Evolutionary conservation across 2,888 invertebrate species (phyloP).

Genomic region (Drosophila neotestacea): DNA sequence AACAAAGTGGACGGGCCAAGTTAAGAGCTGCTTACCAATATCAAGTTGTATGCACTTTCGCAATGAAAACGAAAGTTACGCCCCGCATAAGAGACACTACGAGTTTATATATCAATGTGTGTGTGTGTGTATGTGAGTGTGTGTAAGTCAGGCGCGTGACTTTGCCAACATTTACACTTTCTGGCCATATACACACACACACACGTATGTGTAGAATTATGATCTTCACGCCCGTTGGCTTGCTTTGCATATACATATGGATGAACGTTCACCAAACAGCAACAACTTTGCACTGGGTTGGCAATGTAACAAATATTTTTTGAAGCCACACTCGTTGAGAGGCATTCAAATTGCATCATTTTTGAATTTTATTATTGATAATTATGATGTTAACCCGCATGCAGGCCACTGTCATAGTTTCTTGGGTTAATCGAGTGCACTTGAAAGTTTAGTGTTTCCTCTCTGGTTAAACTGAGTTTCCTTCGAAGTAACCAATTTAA

Average conservation of each 20-base stretch:
- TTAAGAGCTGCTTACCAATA: slow-evolving; percentile 57
- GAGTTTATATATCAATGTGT: slow-evolving; percentile 8
- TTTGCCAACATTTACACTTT: slow-evolving; percentile 71
- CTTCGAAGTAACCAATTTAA: slow-evolving; percentile 4
- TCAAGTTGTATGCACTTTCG: slow-evolving; percentile 79
- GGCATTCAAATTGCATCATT: slow-evolving; percentile 59
- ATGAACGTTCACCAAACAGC: slow-evolving; percentile 35
- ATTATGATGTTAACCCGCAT: slow-evolving; percentile 42
- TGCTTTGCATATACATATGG: slow-evolving; percentile 39
- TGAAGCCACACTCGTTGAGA: slow-evolving; percentile 59
- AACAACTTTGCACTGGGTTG: slow-evolving; percentile 55
- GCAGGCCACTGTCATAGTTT: slow-evolving; percentile 63
- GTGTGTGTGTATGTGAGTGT: slow-evolving; percentile 18
- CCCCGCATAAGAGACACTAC: slow-evolving; percentile 37
- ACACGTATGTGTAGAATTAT: slow-evolving; percentile 64
- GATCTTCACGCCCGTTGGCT: slow-evolving; percentile 74
- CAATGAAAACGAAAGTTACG: slow-evolving; percentile 81
- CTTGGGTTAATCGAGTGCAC: slow-evolving; percentile 58
- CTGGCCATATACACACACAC: slow-evolving; percentile 52
- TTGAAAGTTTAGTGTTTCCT: slow-evolving; percentile 57
- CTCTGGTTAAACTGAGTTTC: slow-evolving; percentile 6
- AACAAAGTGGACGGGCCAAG: slow-evolving; percentile 48
- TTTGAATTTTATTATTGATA: slow-evolving; percentile 21
- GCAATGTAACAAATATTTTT: slow-evolving; percentile 78
- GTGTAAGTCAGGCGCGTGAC: slow-evolving; percentile 61